These are phyloP conservation scores for Brachyhypopomus occidentalis DNA, from an alignment of 2,113 vertebrate genomes.

Conservation along the genomic window DNA sequence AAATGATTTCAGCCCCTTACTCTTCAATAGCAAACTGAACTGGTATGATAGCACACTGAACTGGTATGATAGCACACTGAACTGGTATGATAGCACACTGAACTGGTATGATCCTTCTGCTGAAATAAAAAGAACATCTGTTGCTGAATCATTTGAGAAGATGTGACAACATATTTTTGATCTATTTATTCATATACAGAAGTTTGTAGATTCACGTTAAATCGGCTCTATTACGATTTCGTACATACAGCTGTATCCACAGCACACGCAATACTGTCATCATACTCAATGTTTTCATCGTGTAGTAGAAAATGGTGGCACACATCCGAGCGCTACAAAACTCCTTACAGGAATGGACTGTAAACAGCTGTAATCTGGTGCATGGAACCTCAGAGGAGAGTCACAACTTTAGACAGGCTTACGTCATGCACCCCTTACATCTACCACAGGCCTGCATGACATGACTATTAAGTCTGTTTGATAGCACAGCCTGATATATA, in stretches of 20 bases:
- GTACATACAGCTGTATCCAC: slow-evolving; percentile 70
- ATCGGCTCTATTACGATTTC: slow-evolving; percentile 55
- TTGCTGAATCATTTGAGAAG: slow-evolving; percentile 14
- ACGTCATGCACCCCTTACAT: background rate
- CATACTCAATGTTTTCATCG: slow-evolving; percentile 53
- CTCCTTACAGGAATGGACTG: slow-evolving; percentile 1
- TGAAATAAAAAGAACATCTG: background rate
- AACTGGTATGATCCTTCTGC: no score
- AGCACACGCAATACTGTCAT: slow-evolving; percentile 59
- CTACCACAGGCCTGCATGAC: background rate
- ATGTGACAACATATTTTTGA: slow-evolving; percentile 49
- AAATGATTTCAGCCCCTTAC: no score
- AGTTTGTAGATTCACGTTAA: slow-evolving; percentile 56
- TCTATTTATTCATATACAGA: slow-evolving; percentile 61
- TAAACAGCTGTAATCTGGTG: slow-evolving; percentile 21
- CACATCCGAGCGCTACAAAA: background rate
- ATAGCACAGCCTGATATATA: slow-evolving; percentile 11
- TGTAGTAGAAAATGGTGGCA: slow-evolving; percentile 49
- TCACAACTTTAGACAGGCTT: no score
- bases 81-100: no score
- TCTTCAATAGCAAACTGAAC: no score
- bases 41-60: no score
- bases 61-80: no score
- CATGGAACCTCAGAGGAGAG: slow-evolving; percentile 20
- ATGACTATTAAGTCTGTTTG: background rate